Evolutionary conservation across 2,888 invertebrate genomes (phyloP), one percentile per base, ranked within the genome.

Genomic region (Caenorhabditis sulstoni): DNA sequence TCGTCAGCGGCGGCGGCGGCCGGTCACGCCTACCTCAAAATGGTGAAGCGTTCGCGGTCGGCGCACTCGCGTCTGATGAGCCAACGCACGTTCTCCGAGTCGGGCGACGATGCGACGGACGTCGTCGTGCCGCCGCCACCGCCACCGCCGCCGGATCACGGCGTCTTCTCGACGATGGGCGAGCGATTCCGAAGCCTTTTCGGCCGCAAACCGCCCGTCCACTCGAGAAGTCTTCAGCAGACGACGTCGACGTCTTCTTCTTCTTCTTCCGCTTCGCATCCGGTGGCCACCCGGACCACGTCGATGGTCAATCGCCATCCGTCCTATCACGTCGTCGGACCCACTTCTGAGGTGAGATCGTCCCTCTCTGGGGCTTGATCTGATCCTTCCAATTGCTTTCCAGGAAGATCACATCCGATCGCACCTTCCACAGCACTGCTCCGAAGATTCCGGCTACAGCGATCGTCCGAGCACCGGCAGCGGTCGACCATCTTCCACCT

Each of bases 11-110:
- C 61, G 23, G 29, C 53, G 0, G 22, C 57, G 2, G 55, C 55
- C 18, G 79, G 74, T n/a, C 53, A 57, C 50, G 74, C 74, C 3
- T 79, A 79, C 45, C 52, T 79, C 5, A 47, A 52, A 37, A 68
- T 79, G 79, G 65, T 75, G 4, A 79, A 79, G 23, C 41, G 79
- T 23, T 79, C 79, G 8, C 64, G 70, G 22, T 79, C 79, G 3
- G 79, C 74, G 20, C 79, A 79, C 37, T 65, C 74, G 8, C 57
- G 70, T 8, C 58, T 79, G 1, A 52, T 79, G 55, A 59, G 68
- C 9, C 74, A 74, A 45, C 52, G 74, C 3, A 79, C 79, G 0
- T 74, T 59, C 35, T 74, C 74, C 1, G 57, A 61, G 12, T 74
- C 74, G 5, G 12, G 49, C 7, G 73, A 73, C 29, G 29, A 5